Percentiles rank a stretch among this genome's conserved stretches.
phyloP scores from a whole-genome alignment of 2,888 invertebrate species.

The Zhuqinia jingwanae region DNA sequence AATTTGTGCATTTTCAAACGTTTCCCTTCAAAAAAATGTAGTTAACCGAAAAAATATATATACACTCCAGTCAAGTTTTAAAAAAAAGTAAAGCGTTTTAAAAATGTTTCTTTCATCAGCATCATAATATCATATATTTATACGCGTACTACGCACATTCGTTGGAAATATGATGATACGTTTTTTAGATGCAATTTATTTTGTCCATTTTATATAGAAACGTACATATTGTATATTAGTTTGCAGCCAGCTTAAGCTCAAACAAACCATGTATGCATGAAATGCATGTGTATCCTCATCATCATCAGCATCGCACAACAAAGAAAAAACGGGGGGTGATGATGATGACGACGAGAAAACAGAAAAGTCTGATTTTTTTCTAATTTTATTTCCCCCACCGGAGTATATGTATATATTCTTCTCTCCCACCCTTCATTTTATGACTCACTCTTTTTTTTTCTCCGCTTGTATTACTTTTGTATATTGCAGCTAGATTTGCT shows the following conservation, averaged over 20 bases:
- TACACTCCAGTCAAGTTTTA: not conserved
- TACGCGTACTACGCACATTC: not conserved
- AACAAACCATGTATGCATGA: conserved; percentile 60
- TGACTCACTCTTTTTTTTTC: conserved; percentile 76
- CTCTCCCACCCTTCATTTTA: conserved; percentile 77
- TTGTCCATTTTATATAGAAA: not conserved
- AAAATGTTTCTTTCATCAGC: not conserved
- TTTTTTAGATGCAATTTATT: conserved; percentile 21
- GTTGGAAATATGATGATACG: conserved; percentile 11
- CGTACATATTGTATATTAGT: conserved; percentile 47
- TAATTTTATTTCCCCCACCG: conserved; percentile 78
- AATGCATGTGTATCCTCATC: conserved; percentile 28
- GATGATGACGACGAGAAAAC: conserved; percentile 60
- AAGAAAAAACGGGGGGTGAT: conserved; percentile 49
- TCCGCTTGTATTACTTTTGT: conserved; percentile 20
- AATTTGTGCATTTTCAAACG: conserved; percentile 49
- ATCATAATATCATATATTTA: no score
- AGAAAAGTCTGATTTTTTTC: conserved; percentile 76
- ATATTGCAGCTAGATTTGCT: conserved; percentile 32
- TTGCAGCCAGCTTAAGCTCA: conserved; percentile 32
- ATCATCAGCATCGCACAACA: conserved; percentile 36
- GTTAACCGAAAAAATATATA: conserved; percentile 28
- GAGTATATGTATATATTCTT: conserved; percentile 79
- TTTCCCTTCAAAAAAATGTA: conserved; percentile 12
- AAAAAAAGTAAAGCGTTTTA: not conserved